Evolutionary conservation across 2,113 vertebrate genomes (phyloP), one percentile per base, ranked within the genome.

Genomic region (Albula glossodonta): DNA sequence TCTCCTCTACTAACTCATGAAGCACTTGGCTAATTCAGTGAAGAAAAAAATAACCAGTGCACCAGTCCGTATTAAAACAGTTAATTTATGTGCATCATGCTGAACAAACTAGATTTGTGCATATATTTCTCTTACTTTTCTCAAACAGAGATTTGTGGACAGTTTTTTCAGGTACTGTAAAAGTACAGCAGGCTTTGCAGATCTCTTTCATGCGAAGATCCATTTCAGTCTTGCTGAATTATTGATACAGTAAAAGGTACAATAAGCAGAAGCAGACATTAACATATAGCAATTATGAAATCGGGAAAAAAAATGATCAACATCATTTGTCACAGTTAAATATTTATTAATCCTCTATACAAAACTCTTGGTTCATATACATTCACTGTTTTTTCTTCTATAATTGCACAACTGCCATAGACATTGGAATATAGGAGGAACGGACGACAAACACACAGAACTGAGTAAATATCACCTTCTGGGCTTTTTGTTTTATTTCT

Each of bases 61-160:
- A 57, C 41, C 78, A 10, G 9, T 86, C 25, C 10, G 13, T 83
- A 88, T 88, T 90, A 91, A 89, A 92, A 81, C 83, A 31, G 91
- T 93, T 89, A 85, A 94, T 93, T 94, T 86, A 90, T 93, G 89
- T 93, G 94, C 90, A 92, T 49, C 89, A 92, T 88, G 85, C 92
- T 92, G 93, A 92, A 94, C 88, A 91, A 94, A 95, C 90, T 92
- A 85, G 87, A 92, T 93, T 91, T 95, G 93, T 94, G 94, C 94
- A 95, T 93, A 94, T 92, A 92, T 92, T 56, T 85, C 49, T 81
- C 91, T 88, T 91, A 93, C 89, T 91, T 92, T 90, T 94, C 91
- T 89, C 90, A 91, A 92, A 93, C 51, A 41, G 79, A 85, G 88
- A 88, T 92, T 90, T 88, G 2, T 41, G 31, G 31, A 41, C 31